Conservation (phyloP, 1,140 invertebrate species). For the Drosophila chauvacae region DNA sequence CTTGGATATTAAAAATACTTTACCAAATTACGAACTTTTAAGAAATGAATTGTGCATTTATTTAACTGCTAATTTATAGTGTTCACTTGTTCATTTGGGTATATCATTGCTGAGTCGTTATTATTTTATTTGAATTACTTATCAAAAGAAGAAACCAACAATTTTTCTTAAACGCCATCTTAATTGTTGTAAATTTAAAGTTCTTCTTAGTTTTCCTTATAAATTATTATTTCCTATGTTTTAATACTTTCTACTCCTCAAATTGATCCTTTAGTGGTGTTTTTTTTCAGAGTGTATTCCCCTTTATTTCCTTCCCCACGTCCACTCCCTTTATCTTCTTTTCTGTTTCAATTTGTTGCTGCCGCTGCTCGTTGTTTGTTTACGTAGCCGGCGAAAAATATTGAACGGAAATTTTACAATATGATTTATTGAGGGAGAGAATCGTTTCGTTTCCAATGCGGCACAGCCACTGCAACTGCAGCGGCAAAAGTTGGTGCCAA, state of each 20-base stretch:
- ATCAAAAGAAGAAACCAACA: too few relatives aligned
- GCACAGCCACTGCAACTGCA: constrained; percentile 20
- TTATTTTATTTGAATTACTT: too few relatives aligned
- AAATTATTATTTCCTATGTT: neutral
- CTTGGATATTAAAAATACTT: too few relatives aligned
- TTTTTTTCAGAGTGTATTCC: neutral
- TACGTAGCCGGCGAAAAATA: constrained; percentile 72
- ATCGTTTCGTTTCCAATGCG: constrained; percentile 43
- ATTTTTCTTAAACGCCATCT: neutral
- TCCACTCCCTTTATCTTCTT: constrained; percentile 13
- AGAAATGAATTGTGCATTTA: too few relatives aligned
- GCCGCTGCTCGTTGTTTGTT: constrained; percentile 54
- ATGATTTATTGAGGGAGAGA: constrained; percentile 69
- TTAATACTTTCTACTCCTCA: neutral
- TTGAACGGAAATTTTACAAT: constrained; percentile 82
- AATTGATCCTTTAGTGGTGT: neutral
- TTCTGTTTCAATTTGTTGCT: constrained; percentile 71
- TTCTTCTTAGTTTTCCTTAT: neutral
- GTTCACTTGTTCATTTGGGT: too few relatives aligned
- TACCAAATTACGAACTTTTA: too few relatives aligned
- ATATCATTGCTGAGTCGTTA: too few relatives aligned
- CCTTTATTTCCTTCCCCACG: constrained; percentile 14
- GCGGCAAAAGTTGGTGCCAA: constrained; percentile 67
- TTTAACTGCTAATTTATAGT: too few relatives aligned
- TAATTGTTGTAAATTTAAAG: neutral